phyloP scores from a whole-genome alignment of 2,113 vertebrate genomes.

The Himantopus leucocephalus region DNA sequence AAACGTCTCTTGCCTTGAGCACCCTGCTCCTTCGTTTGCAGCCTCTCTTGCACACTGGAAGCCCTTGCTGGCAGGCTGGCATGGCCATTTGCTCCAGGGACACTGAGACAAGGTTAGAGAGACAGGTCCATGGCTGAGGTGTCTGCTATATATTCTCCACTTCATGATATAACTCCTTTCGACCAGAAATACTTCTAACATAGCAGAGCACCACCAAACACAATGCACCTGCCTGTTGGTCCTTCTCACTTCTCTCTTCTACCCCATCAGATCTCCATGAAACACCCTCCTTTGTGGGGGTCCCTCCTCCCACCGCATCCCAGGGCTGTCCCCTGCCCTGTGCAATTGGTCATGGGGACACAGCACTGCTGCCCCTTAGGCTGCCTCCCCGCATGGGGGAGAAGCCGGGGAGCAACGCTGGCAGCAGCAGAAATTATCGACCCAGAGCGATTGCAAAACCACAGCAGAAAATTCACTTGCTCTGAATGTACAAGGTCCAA shows the following conservation, averaged over 20 bases:
- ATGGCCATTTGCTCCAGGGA: background rate
- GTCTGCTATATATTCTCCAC: background rate
- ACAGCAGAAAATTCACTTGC: background rate
- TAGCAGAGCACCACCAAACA: background rate
- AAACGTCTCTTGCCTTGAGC: background rate
- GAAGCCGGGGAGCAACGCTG: background rate
- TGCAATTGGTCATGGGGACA: fast-evolving
- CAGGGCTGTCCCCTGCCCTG: background rate
- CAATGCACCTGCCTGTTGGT: background rate
- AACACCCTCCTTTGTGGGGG: background rate
- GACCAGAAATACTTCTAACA: background rate
- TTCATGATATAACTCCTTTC: background rate
- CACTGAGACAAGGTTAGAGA: background rate
- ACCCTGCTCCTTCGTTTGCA: background rate
- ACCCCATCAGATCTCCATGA: background rate
- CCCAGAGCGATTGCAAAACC: background rate
- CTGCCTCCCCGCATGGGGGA: fast-evolving
- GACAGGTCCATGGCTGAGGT: background rate
- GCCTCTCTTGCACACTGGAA: background rate
- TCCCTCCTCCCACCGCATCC: background rate
- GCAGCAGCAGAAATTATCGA: background rate
- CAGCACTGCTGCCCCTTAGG: background rate
- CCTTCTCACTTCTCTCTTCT: background rate
- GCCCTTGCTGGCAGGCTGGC: background rate
- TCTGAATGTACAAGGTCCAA: background rate